Percentiles rank a stretch among this genome's conserved stretches.
Evolutionary conservation across 2,113 vertebrate genomes (phyloP).

Genomic region (Marmota flaviventris): DNA sequence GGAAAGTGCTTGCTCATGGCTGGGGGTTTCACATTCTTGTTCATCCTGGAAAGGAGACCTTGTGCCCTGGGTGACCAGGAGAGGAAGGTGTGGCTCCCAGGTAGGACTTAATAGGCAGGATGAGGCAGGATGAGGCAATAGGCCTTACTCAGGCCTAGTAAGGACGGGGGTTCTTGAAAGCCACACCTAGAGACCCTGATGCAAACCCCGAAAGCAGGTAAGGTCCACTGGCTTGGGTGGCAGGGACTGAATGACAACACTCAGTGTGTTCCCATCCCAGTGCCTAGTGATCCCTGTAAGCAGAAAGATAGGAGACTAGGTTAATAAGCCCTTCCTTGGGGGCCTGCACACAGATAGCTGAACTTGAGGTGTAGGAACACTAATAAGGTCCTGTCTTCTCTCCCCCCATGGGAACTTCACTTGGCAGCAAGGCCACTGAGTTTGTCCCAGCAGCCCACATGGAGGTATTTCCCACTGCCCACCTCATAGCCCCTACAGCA

Average conservation of each 20-base stretch:
- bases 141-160: background rate
- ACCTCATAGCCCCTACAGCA: background rate
- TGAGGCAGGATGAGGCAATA: background rate
- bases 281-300: background rate
- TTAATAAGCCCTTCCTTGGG: background rate
- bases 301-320: background rate
- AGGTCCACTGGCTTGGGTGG: background rate
- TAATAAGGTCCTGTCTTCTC: no score
- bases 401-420: background rate
- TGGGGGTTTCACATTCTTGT: no score
- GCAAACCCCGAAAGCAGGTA: background rate
- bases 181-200: background rate
- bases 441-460: background rate
- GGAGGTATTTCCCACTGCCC: background rate
- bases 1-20: background rate
- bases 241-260: background rate
- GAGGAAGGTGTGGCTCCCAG: background rate
- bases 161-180: background rate
- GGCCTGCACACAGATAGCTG: background rate
- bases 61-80: background rate
- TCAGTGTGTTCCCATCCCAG: background rate
- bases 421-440: background rate
- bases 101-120: background rate
- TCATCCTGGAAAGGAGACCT: background rate
- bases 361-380: background rate